Conservation (phyloP, 2,113 vertebrate species). For the Heteronetta atricapilla region DNA sequence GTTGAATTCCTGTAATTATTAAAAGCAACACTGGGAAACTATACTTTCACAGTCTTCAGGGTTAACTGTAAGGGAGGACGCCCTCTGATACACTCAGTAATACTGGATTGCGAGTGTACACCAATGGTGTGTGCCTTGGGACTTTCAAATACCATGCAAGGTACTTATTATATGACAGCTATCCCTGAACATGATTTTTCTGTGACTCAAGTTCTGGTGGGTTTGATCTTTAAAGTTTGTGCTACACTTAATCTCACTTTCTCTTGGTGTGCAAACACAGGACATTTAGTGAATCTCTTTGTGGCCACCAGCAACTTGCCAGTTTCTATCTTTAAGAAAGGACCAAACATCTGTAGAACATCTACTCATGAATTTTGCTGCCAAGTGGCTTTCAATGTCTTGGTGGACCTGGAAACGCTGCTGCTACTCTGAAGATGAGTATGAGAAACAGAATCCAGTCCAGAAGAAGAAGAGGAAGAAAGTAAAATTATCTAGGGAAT, state of each 20-base stretch:
- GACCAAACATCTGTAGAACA: neutral
- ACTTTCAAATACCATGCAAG: neutral
- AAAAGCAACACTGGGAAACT: neutral
- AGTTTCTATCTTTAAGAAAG: neutral
- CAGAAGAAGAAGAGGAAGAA: neutral
- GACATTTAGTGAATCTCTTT: neutral
- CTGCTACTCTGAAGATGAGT: neutral
- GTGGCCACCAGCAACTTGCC: neutral
- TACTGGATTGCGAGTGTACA: neutral
- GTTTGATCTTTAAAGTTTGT: neutral
- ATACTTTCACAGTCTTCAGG: neutral
- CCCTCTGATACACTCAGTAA: accelerated
- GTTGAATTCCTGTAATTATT: neutral
- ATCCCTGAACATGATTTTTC: accelerated
- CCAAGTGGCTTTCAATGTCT: no score
- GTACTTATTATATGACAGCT: neutral
- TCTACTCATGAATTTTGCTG: neutral
- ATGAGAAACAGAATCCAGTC: neutral
- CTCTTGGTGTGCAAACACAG: neutral
- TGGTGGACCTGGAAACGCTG: neutral
- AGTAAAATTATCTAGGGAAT: neutral
- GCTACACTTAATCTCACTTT: no score
- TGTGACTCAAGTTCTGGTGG: neutral
- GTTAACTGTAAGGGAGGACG: neutral
- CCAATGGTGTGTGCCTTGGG: neutral